These are phyloP conservation scores for Valencia hispanica DNA, from an alignment of 2,797 vertebrate genomes.

Conservation along the genomic window DNA sequence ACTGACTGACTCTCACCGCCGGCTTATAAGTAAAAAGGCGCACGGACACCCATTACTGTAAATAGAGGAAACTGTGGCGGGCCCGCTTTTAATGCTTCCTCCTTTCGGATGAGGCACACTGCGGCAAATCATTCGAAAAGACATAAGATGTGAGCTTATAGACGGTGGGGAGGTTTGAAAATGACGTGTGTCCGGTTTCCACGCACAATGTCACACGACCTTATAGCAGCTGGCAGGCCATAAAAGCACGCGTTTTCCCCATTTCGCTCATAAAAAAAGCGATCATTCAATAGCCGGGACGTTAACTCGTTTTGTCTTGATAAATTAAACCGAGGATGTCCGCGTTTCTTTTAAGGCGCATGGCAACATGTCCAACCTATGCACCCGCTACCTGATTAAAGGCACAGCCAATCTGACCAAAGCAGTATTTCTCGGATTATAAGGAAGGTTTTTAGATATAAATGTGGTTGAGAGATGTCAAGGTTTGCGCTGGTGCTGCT, in stretches of 20 bases:
- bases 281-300: not conserved
- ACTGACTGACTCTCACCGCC: constrained; percentile 41
- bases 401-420: constrained; percentile 10
- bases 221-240: constrained; percentile 59
- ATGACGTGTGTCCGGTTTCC: constrained; percentile 66
- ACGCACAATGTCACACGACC: constrained; percentile 74
- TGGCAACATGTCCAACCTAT: constrained; percentile 22
- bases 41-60: not conserved
- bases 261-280: not conserved
- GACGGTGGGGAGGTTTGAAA: not conserved
- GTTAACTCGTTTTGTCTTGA: not conserved
- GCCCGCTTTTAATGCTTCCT: not conserved
- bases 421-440: not conserved
- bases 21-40: constrained; percentile 9
- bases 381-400: constrained; percentile 20
- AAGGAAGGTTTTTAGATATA: not conserved
- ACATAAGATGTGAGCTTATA: not conserved
- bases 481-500: not conserved
- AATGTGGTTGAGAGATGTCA: not conserved
- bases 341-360: constrained; percentile 25
- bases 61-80: not conserved
- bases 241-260: constrained; percentile 21
- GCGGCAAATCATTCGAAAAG: not conserved
- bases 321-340: not conserved
- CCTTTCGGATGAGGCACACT: not conserved